Conservation (phyloP, 2,888 invertebrate species). For the Alloplasta piceator region DNA sequence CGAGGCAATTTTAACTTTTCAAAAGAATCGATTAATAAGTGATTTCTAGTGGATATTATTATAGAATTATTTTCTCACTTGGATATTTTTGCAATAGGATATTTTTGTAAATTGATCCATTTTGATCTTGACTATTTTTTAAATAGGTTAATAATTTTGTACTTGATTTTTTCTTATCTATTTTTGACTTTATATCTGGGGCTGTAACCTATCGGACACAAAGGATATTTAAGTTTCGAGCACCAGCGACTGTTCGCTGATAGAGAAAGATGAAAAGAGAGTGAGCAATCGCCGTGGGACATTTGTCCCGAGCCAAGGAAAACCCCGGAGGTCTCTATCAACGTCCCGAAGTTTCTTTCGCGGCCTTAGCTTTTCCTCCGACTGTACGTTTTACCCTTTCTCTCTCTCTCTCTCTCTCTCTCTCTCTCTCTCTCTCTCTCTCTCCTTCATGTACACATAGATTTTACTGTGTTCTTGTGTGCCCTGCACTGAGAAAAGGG, state of each 20-base stretch:
- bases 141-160: not conserved
- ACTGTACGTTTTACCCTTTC: constrained; percentile 46
- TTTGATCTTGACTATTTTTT: no score
- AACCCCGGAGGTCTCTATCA: constrained; percentile 78
- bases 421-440: no score
- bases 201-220: not conserved
- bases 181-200: no score
- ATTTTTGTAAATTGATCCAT: no score
- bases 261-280: constrained; percentile 43
- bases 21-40: no score
- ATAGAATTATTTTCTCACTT: no score
- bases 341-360: constrained; percentile 80
- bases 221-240: constrained; percentile 24
- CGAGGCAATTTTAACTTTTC: no score
- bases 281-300: constrained; percentile 72
- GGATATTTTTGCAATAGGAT: no score
- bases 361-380: constrained; percentile 66
- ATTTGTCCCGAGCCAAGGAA: constrained; percentile 76
- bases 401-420: no score
- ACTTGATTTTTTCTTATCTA: not conserved
- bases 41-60: no score
- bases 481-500: constrained; percentile 51
- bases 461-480: constrained; percentile 52
- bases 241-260: constrained; percentile 20
- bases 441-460: constrained; percentile 27